Base-by-base conservation (phyloP, 2,888 invertebrate species). In the Drosophila quinaria region DNA sequence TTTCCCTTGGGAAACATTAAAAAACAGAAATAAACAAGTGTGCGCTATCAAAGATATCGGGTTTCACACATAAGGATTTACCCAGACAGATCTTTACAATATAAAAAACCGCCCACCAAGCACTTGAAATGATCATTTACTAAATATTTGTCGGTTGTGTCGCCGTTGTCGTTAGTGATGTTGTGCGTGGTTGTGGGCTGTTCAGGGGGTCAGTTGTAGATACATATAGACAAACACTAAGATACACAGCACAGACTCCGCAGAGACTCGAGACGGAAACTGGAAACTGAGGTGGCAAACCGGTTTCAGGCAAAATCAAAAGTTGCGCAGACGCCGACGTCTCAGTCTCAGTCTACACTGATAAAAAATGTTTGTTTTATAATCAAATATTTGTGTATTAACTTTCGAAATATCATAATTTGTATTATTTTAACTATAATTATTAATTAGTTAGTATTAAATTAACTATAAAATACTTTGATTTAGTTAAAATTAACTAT, bases 241-340 rank as follows among this genome's bases (percentile, higher is more conserved):
- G 37, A 67, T 58, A 68, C 13, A 56, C 68, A 64, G 52, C 68
- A 68, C 60, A 73, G 60, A 74, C 75, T 72, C 67, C 73, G 37
- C 55, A 46, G 46, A 56, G 47, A 68, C 61, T 56, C 13, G 64
- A 52, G 58, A 55, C 39, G 60, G 52, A 52, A 51, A 72, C 66
- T 55, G 52, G 44, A 39, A 63, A 63, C 54, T 37, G 56, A 69
- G 70, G 63, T 51, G 60, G 29, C 52, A 64, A 89, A 87, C 89
- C 86, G 87, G 87, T 87, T 87, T 80, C 72, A 74, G 83, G 87
- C 88, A 87, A 87, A 87, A 89, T 87, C 87, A 87, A 87, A 87
- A 87, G 87, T 87, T 82, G 85, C 82, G 86, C 81, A 73, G 88
- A 78, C 81, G 75, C 67, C 66, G 70, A 68, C 74, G 81, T 63